Conservation (phyloP, 1,140 invertebrate species). For the Coptotermes formosanus region DNA sequence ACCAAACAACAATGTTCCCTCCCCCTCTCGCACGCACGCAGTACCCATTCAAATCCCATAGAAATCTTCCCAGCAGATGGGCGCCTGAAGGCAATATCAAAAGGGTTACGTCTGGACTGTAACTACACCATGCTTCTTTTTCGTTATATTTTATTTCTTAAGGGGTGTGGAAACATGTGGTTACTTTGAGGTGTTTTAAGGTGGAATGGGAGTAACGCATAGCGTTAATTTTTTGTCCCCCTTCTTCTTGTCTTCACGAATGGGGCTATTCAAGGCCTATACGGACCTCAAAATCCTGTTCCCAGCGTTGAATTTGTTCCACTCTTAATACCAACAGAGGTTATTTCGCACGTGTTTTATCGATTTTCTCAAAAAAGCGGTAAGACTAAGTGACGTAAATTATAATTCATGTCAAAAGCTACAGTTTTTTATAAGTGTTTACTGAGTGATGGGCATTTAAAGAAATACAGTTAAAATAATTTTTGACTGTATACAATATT, state of each 20-base stretch:
- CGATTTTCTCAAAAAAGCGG: background rate
- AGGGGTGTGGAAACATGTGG: constrained; percentile 28
- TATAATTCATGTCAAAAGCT: too few species aligned
- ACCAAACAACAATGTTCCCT: background rate
- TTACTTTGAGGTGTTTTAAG: constrained; percentile 22
- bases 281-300: background rate
- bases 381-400: too few species aligned
- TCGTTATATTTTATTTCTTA: constrained; percentile 24
- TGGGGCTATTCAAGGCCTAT: background rate
- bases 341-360: background rate
- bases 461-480: background rate
- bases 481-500: background rate
- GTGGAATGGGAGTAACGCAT: background rate
- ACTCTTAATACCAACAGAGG: too few species aligned
- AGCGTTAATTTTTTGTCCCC: background rate
- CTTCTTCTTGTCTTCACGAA: background rate
- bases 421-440: too few species aligned
- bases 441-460: too few species aligned
- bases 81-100: constrained; percentile 15
- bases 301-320: too few species aligned
- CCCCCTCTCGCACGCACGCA: background rate
- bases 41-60: background rate
- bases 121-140: constrained; percentile 17
- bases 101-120: constrained; percentile 24
- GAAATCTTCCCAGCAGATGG: constrained; percentile 26